Base-by-base conservation (phyloP, 2,113 vertebrate genomes). In the Panthera tigris region DNA sequence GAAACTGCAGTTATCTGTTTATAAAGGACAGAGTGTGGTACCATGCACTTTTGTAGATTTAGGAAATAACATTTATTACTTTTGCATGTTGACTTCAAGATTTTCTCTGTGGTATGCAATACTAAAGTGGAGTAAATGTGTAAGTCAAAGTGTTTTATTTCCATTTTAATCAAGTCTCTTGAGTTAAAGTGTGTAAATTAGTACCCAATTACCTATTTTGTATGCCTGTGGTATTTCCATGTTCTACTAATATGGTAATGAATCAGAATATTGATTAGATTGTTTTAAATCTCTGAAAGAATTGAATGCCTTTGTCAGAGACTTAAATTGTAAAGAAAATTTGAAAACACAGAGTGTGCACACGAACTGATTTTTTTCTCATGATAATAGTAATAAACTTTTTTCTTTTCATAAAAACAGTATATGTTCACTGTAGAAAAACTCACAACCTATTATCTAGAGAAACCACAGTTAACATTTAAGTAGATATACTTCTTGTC, bases 231-330 rank as follows among this genome's bases (percentile, higher is more conserved):
- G 25, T 96, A 95, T 96, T 97, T 97, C 50, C 36, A 33, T 82
- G 63, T 91, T 91, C 89, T 97, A 76, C 89, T 91, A 85, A 92
- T 94, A 82, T 90, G 93, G 33, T 82, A 94, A 90, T 97, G 48
- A 95, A 69, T 89, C n/a, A 89, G 90, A 94, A 95, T 96, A 86
- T 92, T 93, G 94, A 89, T 88, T 92, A 91, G 61, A 29, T 83
- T 83, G 25, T 94, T 95, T 69, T 80, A 90, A 96, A 91, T 93
- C 78, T 88, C 79, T 84, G 85, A 79, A 92, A 94, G 41, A 91
- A 48, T 33, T 86, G 63, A 33, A 31, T 79, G 11, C 31, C 50
- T 66, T 97, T 89, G 50, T 93, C 18, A 55, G 39, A 88, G 16
- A 74, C 31, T 89, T 81, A 85, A 84, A 73, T 91, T 85, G 6